phyloP scores from a whole-genome alignment of 2,113 vertebrate genomes.

The Etheostoma spectabile region DNA sequence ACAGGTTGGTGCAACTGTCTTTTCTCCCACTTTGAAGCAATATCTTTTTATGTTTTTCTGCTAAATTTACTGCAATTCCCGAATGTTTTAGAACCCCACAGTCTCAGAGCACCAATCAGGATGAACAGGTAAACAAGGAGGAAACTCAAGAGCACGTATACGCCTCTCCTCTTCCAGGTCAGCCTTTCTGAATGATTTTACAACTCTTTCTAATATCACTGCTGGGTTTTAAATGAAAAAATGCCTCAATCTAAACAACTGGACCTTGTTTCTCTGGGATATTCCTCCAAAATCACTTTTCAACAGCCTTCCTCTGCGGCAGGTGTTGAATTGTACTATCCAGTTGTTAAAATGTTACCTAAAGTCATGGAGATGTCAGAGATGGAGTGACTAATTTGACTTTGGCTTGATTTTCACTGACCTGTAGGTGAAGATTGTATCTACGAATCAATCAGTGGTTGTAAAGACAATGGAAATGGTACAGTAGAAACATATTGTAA shows the following conservation, averaged over 20 bases:
- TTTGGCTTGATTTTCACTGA: neutral
- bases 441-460: neutral
- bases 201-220: neutral
- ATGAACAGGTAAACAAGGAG: neutral
- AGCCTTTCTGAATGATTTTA: neutral
- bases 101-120: conserved; percentile 11
- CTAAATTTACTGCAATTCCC: neutral
- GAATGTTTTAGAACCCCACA: neutral
- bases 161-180: neutral
- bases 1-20: neutral
- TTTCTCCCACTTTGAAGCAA: neutral
- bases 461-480: neutral
- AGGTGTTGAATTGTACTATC: neutral
- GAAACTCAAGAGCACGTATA: neutral
- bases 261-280: neutral
- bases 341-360: neutral
- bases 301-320: neutral
- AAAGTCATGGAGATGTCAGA: neutral
- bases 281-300: neutral
- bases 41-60: neutral
- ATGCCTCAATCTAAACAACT: neutral
- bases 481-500: conserved; percentile 1
- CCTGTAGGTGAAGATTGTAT: neutral
- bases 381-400: neutral
- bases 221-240: neutral